Conservation (phyloP, 2,888 invertebrate species). For the Synergus itoensis region DNA sequence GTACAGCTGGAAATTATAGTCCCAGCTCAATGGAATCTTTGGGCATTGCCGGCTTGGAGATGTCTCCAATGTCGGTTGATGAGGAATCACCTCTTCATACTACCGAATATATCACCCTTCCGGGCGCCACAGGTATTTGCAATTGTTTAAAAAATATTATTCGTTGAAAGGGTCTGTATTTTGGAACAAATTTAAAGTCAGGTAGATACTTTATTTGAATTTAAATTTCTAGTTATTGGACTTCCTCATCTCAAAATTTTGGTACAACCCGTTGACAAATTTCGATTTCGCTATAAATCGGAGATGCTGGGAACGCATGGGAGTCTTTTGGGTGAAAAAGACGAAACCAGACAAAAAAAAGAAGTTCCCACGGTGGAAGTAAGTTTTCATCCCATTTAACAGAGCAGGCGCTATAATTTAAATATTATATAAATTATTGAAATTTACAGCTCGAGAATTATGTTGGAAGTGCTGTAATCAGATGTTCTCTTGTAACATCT, state of each 20-base stretch:
- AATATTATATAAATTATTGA: background rate
- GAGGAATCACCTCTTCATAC: background rate
- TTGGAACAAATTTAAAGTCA: background rate
- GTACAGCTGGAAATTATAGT: background rate
- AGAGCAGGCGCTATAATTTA: background rate
- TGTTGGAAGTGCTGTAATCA: constrained; percentile 82
- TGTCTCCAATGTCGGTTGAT: constrained; percentile 38
- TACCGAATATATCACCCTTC: background rate
- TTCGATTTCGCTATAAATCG: constrained; percentile 90
- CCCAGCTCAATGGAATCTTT: constrained; percentile 10
- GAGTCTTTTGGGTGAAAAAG: constrained; percentile 84
- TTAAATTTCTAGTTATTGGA: constrained; percentile 8
- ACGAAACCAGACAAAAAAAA: constrained; percentile 81
- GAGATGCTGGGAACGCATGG: constrained; percentile 92
- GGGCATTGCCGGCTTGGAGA: background rate
- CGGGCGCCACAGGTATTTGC: constrained; percentile 5
- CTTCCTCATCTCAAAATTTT: constrained; percentile 81
- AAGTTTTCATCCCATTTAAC: constrained; percentile 45
- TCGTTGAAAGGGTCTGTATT: background rate
- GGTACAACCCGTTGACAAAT: constrained; percentile 89
- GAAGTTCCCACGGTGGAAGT: constrained; percentile 89
- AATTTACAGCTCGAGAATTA: constrained; percentile 79
- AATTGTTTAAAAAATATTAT: background rate
- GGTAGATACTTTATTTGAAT: background rate
- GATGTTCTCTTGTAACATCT: constrained; percentile 85